Conservation (phyloP, 92 coral and sea anemone genomes). For the Epizoanthus rinbou region DNA sequence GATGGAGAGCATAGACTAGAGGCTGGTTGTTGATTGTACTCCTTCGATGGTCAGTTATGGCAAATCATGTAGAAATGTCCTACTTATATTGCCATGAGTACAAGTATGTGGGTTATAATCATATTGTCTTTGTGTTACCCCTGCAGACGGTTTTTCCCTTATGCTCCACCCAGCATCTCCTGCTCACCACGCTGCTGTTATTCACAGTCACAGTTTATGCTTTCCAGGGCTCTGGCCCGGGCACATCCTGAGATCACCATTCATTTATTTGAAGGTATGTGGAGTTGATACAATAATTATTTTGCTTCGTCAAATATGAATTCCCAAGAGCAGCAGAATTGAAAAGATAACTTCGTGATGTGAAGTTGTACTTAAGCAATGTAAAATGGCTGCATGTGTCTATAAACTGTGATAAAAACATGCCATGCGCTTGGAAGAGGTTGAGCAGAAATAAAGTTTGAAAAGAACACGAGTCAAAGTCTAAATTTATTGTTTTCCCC, state of each 20-base stretch:
- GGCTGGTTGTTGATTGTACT: no score
- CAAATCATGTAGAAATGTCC: neutral
- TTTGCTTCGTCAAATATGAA: no score
- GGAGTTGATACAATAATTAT: neutral
- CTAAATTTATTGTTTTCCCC: neutral
- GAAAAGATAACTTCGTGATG: no score
- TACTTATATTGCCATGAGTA: neutral
- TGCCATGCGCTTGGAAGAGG: no score
- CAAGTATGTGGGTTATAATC: neutral
- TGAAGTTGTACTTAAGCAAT: no score
- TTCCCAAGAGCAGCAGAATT: no score
- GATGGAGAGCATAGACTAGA: no score
- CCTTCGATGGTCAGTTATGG: neutral
- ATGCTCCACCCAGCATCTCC: slow-evolving; percentile 89
- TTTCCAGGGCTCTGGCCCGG: slow-evolving; percentile 84
- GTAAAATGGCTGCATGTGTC: no score
- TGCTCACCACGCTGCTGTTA: slow-evolving; percentile 86
- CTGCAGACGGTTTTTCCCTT: slow-evolving; percentile 92
- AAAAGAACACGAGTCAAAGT: no score
- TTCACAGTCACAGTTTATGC: slow-evolving; percentile 85
- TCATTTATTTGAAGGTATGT: slow-evolving; percentile 92
- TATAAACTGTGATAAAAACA: no score
- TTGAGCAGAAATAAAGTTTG: no score
- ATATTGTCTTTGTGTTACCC: neutral
- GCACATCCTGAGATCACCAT: slow-evolving; percentile 97